phyloP scores from a whole-genome alignment of 2,888 invertebrate species.

The Sinotaia quadrata region DNA sequence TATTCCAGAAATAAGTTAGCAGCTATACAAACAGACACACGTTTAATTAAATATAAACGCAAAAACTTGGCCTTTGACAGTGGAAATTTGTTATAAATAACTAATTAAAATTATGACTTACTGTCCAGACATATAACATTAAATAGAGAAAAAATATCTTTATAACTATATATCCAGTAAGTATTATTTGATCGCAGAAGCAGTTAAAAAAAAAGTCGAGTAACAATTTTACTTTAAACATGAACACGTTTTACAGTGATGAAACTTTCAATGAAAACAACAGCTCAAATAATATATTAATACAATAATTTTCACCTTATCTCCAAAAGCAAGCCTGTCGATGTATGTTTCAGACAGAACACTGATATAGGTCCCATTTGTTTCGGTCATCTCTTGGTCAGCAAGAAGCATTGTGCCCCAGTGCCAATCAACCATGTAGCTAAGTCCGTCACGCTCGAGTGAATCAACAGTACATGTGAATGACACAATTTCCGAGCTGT shows the following conservation, averaged over 20 bases:
- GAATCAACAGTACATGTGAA: slow-evolving; percentile 39
- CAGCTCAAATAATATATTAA: too few relatives aligned
- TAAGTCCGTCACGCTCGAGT: slow-evolving; percentile 33
- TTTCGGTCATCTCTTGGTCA: neutral
- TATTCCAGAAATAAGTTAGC: too few relatives aligned
- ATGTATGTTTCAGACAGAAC: slow-evolving; percentile 18
- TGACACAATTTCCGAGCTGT: slow-evolving; percentile 20
- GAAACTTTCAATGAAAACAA: neutral
- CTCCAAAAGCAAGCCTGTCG: slow-evolving; percentile 18
- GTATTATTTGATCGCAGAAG: too few relatives aligned
- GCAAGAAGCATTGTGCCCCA: slow-evolving; percentile 21
- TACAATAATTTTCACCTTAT: slow-evolving; percentile 23
- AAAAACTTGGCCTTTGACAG: neutral
- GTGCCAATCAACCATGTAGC: slow-evolving; percentile 43
- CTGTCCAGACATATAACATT: too few relatives aligned
- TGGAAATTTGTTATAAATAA: too few relatives aligned
- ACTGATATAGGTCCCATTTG: slow-evolving; percentile 4
- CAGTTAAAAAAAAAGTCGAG: too few relatives aligned
- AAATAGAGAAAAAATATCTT: too few relatives aligned
- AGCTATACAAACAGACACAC: neutral
- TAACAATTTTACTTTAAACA: too few relatives aligned
- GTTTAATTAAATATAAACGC: neutral
- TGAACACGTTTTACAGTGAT: neutral
- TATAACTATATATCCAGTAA: too few relatives aligned
- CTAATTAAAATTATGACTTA: too few relatives aligned